A percentile compares a stretch with the other conserved stretches of the same genome.
Evolutionary conservation across 2,888 invertebrate species (phyloP).

Genomic region (Actias luna): DNA sequence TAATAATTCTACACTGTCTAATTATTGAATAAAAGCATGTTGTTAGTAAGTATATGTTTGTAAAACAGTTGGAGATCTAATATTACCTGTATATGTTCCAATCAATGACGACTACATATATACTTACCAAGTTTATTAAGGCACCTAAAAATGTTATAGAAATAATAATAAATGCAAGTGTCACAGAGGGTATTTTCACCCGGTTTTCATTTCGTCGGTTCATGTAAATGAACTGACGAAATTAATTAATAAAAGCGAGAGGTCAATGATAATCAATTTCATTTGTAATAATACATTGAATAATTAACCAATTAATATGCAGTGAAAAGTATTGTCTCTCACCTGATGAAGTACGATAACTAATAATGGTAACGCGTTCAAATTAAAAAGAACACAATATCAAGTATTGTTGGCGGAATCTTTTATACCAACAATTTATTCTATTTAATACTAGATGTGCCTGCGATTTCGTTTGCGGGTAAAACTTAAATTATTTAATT

Average conservation of each 20-base stretch:
- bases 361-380: not conserved
- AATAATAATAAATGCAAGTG: not conserved
- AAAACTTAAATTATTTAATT: too few relatives aligned
- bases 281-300: constrained; percentile 1
- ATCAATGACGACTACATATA: too few relatives aligned
- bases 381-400: too few relatives aligned
- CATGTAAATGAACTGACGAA: not conserved
- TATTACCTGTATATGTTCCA: too few relatives aligned
- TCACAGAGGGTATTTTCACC: not conserved
- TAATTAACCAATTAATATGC: not conserved
- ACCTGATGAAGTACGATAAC: not conserved
- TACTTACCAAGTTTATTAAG: not conserved
- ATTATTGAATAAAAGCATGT: too few relatives aligned
- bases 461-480: too few relatives aligned
- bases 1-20: too few relatives aligned
- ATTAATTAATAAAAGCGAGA: not conserved
- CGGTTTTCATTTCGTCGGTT: not conserved
- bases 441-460: too few relatives aligned
- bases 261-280: not conserved
- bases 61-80: too few relatives aligned
- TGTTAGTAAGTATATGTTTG: too few relatives aligned
- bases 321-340: not conserved
- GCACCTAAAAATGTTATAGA: not conserved
- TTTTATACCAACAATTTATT: too few relatives aligned
- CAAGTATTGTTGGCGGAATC: too few relatives aligned